phyloP scores from a whole-genome alignment of 1,140 invertebrate genomes.

The Agrypnia vestita region DNA sequence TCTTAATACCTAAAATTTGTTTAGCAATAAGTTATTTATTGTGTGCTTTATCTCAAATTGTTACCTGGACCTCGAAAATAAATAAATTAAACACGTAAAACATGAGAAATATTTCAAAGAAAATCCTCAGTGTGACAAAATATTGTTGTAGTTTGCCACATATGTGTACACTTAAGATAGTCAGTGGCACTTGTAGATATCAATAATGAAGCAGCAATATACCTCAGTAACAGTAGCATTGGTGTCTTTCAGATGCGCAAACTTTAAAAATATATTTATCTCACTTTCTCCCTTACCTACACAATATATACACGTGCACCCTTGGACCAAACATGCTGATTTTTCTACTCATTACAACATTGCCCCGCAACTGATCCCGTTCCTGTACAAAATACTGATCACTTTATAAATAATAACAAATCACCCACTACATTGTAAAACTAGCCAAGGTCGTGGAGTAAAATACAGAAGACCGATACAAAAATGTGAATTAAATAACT shows the following conservation, averaged over 20 bases:
- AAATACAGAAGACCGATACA: too few species aligned
- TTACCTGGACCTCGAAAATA: too few species aligned
- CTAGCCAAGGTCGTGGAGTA: background rate
- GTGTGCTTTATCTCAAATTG: too few species aligned
- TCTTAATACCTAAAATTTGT: too few species aligned
- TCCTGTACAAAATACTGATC: slow-evolving; percentile 33
- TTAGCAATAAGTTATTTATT: too few species aligned
- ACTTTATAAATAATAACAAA: slow-evolving; percentile 45
- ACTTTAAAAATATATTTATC: slow-evolving; percentile 39
- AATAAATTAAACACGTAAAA: too few species aligned
- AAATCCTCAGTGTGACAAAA: too few species aligned
- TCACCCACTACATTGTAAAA: slow-evolving; percentile 15
- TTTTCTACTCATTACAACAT: slow-evolving; percentile 27
- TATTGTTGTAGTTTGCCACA: too few species aligned
- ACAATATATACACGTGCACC: background rate
- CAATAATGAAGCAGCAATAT: slow-evolving; percentile 7
- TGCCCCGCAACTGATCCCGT: slow-evolving; percentile 28
- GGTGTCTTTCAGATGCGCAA: slow-evolving; percentile 18
- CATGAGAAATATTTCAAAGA: too few species aligned
- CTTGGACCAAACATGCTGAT: background rate
- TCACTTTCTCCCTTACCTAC: slow-evolving; percentile 9
- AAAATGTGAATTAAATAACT: too few species aligned
- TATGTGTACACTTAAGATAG: too few species aligned
- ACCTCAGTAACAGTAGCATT: slow-evolving; percentile 13
- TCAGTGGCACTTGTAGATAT: slow-evolving; percentile 3